phyloP scores from a whole-genome alignment of 2,113 vertebrate species.

The Motacilla tschutschensis region DNA sequence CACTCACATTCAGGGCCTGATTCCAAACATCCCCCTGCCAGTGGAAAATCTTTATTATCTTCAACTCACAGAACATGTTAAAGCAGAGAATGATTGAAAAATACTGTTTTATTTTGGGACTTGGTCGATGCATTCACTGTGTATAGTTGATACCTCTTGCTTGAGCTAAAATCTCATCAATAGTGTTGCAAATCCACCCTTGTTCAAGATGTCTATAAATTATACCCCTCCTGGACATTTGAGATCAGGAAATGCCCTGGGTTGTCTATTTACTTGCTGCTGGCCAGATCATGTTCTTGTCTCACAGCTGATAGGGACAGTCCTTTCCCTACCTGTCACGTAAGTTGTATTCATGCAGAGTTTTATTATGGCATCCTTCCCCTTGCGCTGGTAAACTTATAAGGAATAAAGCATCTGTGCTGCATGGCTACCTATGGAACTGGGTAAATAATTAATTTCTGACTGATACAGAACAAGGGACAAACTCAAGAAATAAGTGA shows the following conservation, averaged over 20 bases:
- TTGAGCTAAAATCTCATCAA: background rate
- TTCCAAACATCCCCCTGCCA: background rate
- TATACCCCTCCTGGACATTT: background rate
- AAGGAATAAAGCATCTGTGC: background rate
- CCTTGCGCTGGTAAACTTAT: background rate
- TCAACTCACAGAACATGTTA: rapidly evolving
- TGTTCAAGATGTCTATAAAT: background rate
- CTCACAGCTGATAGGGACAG: background rate
- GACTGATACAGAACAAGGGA: background rate
- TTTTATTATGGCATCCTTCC: background rate
- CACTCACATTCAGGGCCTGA: background rate
- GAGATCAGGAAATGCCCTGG: background rate
- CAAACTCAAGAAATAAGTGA: background rate
- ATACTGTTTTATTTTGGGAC: background rate
- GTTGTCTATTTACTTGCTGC: background rate
- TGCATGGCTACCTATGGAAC: background rate
- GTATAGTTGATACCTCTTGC: background rate
- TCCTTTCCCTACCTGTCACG: rapidly evolving
- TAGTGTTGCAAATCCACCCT: background rate
- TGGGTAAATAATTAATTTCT: background rate
- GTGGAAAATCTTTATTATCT: background rate
- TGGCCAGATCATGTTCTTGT: background rate
- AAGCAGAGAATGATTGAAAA: background rate
- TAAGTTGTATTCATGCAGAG: rapidly evolving
- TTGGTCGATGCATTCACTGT: background rate